Evolutionary conservation across 2,113 vertebrate species (phyloP), one percentile per base, ranked within the genome.

Genomic region (Ciconia stormi): DNA sequence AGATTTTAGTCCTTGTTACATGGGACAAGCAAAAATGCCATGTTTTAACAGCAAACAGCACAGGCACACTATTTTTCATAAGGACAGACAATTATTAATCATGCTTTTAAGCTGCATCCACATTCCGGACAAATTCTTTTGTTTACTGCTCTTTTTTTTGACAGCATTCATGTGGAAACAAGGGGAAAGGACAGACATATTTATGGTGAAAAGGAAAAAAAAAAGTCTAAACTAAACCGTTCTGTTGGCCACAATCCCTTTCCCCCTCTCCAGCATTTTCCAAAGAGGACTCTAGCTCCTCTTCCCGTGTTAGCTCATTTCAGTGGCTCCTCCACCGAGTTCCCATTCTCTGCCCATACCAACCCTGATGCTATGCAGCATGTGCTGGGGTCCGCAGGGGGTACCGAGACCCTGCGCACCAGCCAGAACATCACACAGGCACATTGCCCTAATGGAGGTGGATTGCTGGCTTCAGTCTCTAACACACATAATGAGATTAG

Each of bases 401-500:
- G 72, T 89, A 78, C 69, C 21, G 2, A 1, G 4, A 30, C 77
- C 89, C 89, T 29, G 5, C 6, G 1, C 23, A 89, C 81, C 91
- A 93, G 90, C 50, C 79, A 87, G 66, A 87, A 47, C 77, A 84
- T 71, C 86, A 16, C 77, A 66, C 69, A n/a, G 53, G 69, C 62
- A 53, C 66, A 7, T 5, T 12, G 66, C 4, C 5, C 82, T 87
- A 80, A 82, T 34, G 38, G 93, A 55, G 62, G 49, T 46, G 67
- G 50, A 86, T 40, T 66, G 82, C 91, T 67, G 63, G 32, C 86
- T 76, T 49, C 83, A 42, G 83, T 55, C 89, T 73, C 81, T 42
- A 50, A 34, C 87, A 49, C 61, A 30, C 63, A 72, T 44, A 78
- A 93, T 62, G 77, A 83, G 80, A 97, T 96, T 88, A 95, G 91